Percentiles rank a stretch among this genome's conserved stretches.
Conservation (phyloP, 2,113 vertebrate genomes). For the Sitta europaea region DNA sequence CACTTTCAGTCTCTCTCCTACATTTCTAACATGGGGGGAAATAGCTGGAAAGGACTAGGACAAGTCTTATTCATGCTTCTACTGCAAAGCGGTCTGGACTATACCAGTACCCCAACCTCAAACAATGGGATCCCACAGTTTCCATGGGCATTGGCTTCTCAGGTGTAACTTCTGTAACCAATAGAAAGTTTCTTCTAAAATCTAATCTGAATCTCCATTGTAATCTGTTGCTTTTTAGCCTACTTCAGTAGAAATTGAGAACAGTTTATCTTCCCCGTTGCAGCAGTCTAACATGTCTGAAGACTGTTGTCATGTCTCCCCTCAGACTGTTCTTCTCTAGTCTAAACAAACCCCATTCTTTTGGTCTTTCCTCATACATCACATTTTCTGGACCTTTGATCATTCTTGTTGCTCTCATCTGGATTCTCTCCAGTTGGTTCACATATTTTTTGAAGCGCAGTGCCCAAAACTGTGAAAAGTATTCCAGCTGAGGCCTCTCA, state of each 20-base stretch:
- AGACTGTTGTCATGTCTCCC: conserved; percentile 56
- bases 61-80: neutral
- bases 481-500: conserved; percentile 39
- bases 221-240: conserved; percentile 1
- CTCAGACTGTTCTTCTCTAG: conserved; percentile 43
- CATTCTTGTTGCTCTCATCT: conserved; percentile 31
- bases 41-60: neutral
- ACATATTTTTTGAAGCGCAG: conserved; percentile 6
- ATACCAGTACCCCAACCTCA: neutral
- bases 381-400: conserved; percentile 63
- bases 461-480: conserved; percentile 39
- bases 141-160: neutral
- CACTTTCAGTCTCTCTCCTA: neutral
- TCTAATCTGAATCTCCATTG: neutral
- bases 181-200: neutral
- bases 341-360: conserved; percentile 64
- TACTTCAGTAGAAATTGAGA: conserved; percentile 7
- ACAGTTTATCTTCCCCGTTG: conserved; percentile 29
- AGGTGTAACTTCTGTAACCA: conserved; percentile 34
- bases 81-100: neutral
- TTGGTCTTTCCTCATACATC: conserved; percentile 56
- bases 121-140: neutral
- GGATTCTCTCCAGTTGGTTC: conserved; percentile 56
- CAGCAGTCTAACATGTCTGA: conserved; percentile 24
- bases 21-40: neutral